Conservation (phyloP, 2,113 vertebrate species). For the Leptosomus discolor region DNA sequence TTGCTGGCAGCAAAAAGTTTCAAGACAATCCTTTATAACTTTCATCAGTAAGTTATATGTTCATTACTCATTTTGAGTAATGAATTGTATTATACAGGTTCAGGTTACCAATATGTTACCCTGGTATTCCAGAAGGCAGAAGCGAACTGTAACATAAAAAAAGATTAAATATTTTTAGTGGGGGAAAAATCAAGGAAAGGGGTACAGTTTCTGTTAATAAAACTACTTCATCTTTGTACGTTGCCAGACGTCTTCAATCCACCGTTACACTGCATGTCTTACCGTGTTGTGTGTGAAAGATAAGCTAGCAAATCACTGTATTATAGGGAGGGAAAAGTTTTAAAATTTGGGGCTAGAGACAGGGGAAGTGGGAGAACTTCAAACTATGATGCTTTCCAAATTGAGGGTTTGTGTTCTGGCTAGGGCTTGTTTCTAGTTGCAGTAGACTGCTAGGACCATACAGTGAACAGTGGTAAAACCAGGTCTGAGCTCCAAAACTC, state of each 20-base stretch:
- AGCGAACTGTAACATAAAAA: neutral
- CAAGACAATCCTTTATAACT: neutral
- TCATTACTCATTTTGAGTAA: neutral
- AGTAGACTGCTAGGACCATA: neutral
- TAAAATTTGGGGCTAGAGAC: neutral
- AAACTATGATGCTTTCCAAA: neutral
- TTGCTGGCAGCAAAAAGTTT: slow-evolving; percentile 9
- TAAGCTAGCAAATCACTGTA: neutral
- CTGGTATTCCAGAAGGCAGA: neutral
- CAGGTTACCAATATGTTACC: neutral
- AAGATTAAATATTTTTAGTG: neutral
- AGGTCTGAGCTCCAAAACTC: neutral
- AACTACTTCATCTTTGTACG: neutral
- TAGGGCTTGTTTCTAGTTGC: neutral
- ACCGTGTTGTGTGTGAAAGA: neutral
- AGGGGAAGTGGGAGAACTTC: neutral
- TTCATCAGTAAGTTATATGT: neutral
- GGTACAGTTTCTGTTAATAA: neutral
- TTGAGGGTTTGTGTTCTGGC: neutral
- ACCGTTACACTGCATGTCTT: neutral
- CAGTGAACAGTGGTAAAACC: neutral
- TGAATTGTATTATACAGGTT: neutral
- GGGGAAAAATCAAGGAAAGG: neutral
- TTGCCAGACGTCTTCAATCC: neutral
- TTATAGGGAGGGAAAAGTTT: neutral